Base-by-base conservation (phyloP, 2,113 vertebrate genomes). In the Ochotona curzoniae region DNA sequence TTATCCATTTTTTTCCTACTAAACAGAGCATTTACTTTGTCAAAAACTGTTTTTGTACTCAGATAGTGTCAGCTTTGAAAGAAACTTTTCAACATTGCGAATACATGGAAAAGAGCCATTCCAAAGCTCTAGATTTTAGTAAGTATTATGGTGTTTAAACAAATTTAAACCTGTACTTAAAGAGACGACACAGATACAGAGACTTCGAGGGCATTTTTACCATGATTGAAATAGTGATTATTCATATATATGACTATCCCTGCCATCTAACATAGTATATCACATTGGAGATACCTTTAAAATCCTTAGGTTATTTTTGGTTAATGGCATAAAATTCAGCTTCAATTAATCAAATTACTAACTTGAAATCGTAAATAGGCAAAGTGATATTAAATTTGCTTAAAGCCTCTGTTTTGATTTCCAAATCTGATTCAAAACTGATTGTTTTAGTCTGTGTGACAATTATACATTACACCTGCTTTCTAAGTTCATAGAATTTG, bases 321-420 rank as follows among this genome's bases (percentile, higher is more conserved):
- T 63, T 84, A n/a, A 8, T 73, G 69, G 60, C 69, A 51, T 57
- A 85, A 80, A 83, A 78, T 20, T 69, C 47, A 87, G 30, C 47
- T 32, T 70, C 7, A 35, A 26, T 44, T 15, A 35, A n/a, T 51
- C 70, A 61, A 18, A 57, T 63, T 71, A 60, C 3, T 44, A 54
- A 69, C 12, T 79, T 7, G 9, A 83, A 82, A 20, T 73, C 64
- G 64, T 71, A 74, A 89, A 87, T 85, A 78, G 28, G 82, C n/a
- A 82, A 74, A 60, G 10, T 13, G 25, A 67, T 23, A 11, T 76
- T 1, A 14, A 64, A 25, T 73, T 66, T 92, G 38, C 74, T 93
- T 35, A 78, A 93, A 94, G 91, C 38, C 23, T 13, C 21, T 93
- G 2, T 78, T 83, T 71, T 69, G 2, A 90, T 78, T 64, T 88